Base-by-base conservation (phyloP, 2,888 invertebrate genomes). In the Stratiomys singularior region DNA sequence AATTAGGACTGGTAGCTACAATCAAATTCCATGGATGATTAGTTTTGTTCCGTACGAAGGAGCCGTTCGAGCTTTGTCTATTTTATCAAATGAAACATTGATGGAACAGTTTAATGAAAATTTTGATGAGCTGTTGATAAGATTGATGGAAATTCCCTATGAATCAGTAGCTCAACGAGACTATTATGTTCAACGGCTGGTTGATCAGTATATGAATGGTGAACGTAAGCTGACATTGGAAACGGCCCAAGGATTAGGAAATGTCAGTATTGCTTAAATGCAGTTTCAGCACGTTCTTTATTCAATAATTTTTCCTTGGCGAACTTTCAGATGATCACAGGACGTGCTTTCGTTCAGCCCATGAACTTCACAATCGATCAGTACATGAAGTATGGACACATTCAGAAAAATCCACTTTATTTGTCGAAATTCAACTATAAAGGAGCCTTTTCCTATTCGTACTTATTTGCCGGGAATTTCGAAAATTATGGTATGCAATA, bases 21-120 rank as follows among this genome's bases (percentile, higher is more conserved):
- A 82, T 13, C 84, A 86, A 21, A 85, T 90, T 1, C 89, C 90
- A 0, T 88, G 88, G 86, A 86, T 90, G 80, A 82, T 87, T 11
- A 89, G 90, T 3, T 83, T 86, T 0, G 88, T 88, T 1, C 85
- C 87, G 0, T 83, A 87, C 3, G 90, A 90, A 82, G 90, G 90
- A 23, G 86, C 88, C 1, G 85, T 90, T 15, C 85, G 88, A 76
- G 88, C 88, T 18, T 84, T 86, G 0, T 83, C 85, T 13, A 87
- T 87, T 11, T 79, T 85, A 69, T 83, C 84, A 30, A 85, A 85
- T 30, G 78, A 81, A 7, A 82, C 81, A 0, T 79, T 86, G 11
- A 81, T 82, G 0, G 60, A 78, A 1, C 81, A 83, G 4, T 85
- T 87, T 71, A 87, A 87, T 81, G 58, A 30, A 0, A 81, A 84